A percentile compares a stretch with the other conserved stretches of the same genome.
These are phyloP conservation scores for Rhea americana DNA, from an alignment of 2,113 vertebrate species.

Conservation along the genomic window DNA sequence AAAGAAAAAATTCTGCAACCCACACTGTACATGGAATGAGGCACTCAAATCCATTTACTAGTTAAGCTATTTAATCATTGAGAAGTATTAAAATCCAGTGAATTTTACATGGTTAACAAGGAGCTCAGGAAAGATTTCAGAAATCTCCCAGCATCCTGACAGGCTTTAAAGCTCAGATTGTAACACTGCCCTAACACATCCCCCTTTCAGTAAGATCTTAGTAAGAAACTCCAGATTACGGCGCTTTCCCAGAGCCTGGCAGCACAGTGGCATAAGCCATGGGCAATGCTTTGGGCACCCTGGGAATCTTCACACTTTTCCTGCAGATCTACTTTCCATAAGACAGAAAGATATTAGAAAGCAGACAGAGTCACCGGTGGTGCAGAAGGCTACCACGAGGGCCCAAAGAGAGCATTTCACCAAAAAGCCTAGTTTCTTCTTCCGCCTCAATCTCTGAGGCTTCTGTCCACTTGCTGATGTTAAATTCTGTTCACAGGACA, in stretches of 20 bases:
- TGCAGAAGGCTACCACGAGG: not conserved
- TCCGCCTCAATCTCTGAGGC: not conserved
- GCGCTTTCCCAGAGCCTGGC: not conserved
- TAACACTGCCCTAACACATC: not conserved
- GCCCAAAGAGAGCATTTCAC: not conserved
- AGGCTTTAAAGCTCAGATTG: not conserved
- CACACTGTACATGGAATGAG: rapidly evolving
- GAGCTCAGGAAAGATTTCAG: not conserved
- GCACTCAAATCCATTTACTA: rapidly evolving
- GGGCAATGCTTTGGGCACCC: not conserved
- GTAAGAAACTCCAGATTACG: not conserved
- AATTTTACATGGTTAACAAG: not conserved
- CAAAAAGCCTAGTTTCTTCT: not conserved
- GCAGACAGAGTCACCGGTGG: not conserved
- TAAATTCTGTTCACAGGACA: not conserved
- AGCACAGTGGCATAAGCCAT: not conserved
- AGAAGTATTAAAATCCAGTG: not conserved
- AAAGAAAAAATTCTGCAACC: not conserved
- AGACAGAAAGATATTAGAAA: not conserved
- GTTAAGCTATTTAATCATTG: not conserved
- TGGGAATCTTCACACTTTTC: not conserved
- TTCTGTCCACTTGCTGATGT: not conserved
- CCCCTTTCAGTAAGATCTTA: not conserved
- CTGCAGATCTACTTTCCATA: not conserved
- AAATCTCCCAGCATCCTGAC: rapidly evolving